Conservation (phyloP, 2,113 vertebrate species). For the Poeciliopsis retropinna region DNA sequence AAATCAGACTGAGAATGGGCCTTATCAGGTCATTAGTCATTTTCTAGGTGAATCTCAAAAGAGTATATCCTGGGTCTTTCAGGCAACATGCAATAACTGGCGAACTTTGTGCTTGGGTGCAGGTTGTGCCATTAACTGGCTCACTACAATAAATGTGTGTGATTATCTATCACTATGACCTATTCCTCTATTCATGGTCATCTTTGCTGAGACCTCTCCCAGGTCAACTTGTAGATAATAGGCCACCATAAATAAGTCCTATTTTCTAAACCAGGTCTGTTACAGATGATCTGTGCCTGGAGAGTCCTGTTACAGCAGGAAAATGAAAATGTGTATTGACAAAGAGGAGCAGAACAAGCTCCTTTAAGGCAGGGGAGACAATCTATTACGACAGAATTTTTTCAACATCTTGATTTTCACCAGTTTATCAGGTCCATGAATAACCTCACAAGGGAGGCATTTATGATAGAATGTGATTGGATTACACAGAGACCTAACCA, state of each 20-base stretch:
- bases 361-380: conserved; percentile 70
- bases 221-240: conserved; percentile 75
- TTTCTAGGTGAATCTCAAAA: conserved; percentile 52
- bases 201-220: conserved; percentile 79
- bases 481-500: conserved; percentile 79
- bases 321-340: conserved; percentile 75
- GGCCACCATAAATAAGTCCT: conserved; percentile 75
- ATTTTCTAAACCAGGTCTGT: conserved; percentile 83
- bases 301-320: conserved; percentile 64
- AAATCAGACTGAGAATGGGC: too few relatives aligned
- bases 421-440: conserved; percentile 76
- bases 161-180: conserved; percentile 79
- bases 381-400: conserved; percentile 78
- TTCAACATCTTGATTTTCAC: conserved; percentile 76
- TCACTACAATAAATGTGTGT: conserved; percentile 83
- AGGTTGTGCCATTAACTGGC: conserved; percentile 81
- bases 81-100: conserved; percentile 89
- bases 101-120: conserved; percentile 84
- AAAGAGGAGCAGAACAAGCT: conserved; percentile 69
- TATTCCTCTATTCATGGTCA: conserved; percentile 73
- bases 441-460: conserved; percentile 65
- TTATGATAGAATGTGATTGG: conserved; percentile 77
- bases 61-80: conserved; percentile 76
- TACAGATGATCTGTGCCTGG: conserved; percentile 79
- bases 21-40: too few relatives aligned